Evolutionary conservation across 2,888 invertebrate species (phyloP).

Genomic region (Leptura quadrifasciata): DNA sequence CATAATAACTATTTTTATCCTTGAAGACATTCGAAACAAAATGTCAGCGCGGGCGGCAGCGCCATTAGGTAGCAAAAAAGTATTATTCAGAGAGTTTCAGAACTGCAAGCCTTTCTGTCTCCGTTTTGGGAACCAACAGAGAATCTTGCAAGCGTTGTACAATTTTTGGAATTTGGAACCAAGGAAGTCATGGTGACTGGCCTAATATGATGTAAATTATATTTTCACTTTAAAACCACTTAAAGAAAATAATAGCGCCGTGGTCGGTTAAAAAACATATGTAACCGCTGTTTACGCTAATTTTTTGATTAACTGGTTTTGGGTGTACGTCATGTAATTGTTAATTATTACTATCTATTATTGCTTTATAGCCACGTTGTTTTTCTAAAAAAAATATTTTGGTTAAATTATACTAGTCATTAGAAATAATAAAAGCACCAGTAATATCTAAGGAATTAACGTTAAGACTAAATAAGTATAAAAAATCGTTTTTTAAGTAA

Average conservation of each 20-base stretch:
- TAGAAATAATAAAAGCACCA: slow-evolving; percentile 27
- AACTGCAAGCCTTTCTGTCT: too few species aligned
- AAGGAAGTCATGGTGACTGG: too few species aligned
- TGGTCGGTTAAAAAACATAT: neutral
- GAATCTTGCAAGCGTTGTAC: too few species aligned
- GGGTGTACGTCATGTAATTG: neutral
- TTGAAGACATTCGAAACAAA: too few species aligned
- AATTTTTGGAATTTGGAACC: too few species aligned
- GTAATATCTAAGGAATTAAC: slow-evolving; percentile 10
- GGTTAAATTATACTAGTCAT: neutral
- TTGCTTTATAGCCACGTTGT: neutral
- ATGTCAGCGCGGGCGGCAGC: too few species aligned
- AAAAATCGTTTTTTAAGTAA: slow-evolving; percentile 13
- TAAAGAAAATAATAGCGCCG: neutral
- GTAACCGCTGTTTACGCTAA: neutral
- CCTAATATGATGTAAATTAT: neutral
- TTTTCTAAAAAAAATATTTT: neutral
- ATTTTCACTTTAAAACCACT: slow-evolving; percentile 1
- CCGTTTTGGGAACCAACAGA: too few species aligned
- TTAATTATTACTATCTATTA: neutral
- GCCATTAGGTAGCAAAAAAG: too few species aligned
- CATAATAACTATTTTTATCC: too few species aligned
- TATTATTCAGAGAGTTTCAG: too few species aligned
- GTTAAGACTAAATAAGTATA: slow-evolving; percentile 15
- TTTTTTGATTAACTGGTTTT: slow-evolving; percentile 8